phyloP scores from a whole-genome alignment of 2,888 invertebrate species.

The Epistrophella euchroma region DNA sequence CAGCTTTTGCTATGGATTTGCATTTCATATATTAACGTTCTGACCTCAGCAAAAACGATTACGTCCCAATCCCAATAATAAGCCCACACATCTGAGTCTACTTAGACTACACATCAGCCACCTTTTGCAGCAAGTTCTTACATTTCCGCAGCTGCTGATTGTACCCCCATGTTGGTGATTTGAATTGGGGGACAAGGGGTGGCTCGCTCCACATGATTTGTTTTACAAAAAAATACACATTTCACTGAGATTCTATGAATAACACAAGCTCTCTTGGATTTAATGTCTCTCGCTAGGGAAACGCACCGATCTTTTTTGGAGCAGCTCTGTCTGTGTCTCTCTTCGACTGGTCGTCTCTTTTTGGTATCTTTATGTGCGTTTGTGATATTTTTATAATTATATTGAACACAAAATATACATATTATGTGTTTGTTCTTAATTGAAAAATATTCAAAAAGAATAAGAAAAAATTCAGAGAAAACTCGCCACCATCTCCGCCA shows the following conservation, averaged over 20 bases:
- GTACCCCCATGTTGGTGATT: background rate
- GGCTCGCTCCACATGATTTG: constrained; percentile 45
- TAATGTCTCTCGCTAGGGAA: constrained; percentile 40
- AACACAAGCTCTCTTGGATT: constrained; percentile 47
- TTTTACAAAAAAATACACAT: constrained; percentile 43
- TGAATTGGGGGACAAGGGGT: constrained; percentile 17
- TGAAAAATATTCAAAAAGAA: constrained; percentile 64
- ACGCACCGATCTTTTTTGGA: constrained; percentile 35
- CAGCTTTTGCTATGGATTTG: constrained; percentile 52
- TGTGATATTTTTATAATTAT: constrained; percentile 71
- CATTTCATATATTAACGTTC: constrained; percentile 36
- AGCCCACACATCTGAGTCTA: constrained; percentile 44
- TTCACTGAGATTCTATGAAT: constrained; percentile 64
- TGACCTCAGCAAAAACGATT: constrained; percentile 47
- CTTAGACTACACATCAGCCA: constrained; percentile 3
- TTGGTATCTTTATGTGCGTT: constrained; percentile 32
- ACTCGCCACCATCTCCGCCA: constrained; percentile 34
- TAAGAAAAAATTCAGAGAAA: constrained; percentile 60
- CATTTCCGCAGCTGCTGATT: constrained; percentile 37
- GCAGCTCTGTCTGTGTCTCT: constrained; percentile 44
- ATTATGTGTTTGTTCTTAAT: constrained; percentile 65
- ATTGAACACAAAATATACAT: constrained; percentile 64
- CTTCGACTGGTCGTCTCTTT: constrained; percentile 22
- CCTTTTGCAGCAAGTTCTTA: constrained; percentile 54
- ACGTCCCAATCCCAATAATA: constrained; percentile 19